These are phyloP conservation scores for Bombus vancouverensis DNA, from an alignment of 1,140 invertebrate species.

Conservation along the genomic window DNA sequence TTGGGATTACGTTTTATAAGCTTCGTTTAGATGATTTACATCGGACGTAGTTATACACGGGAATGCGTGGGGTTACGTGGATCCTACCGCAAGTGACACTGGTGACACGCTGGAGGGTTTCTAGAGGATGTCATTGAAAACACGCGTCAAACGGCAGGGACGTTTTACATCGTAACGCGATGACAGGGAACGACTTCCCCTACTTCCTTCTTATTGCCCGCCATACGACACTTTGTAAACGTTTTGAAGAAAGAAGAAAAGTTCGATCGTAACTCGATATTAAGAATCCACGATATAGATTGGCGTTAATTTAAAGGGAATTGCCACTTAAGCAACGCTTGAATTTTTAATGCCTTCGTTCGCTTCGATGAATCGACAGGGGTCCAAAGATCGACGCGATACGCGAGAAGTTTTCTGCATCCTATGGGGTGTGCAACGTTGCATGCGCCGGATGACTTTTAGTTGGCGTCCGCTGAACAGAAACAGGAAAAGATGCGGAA, in stretches of 20 bases:
- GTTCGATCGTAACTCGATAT: background rate
- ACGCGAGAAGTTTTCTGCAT: background rate
- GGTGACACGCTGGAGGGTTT: conserved; percentile 47
- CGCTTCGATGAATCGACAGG: background rate
- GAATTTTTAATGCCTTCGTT: background rate
- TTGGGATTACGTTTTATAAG: background rate
- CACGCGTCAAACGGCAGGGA: conserved; percentile 14
- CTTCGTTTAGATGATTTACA: background rate
- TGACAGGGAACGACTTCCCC: background rate
- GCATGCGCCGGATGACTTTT: conserved; percentile 9
- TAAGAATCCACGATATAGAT: background rate
- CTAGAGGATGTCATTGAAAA: conserved; percentile 47
- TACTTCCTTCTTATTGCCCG: background rate
- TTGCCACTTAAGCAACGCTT: background rate
- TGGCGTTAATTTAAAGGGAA: background rate
- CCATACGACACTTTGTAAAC: background rate
- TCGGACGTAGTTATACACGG: background rate
- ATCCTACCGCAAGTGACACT: conserved; percentile 45
- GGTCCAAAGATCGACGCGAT: background rate
- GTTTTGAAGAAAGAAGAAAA: background rate
- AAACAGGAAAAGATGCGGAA: conserved; percentile 43
- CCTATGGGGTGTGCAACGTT: background rate
- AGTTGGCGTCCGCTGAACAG: background rate
- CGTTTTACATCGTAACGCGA: background rate
- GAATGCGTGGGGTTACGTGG: background rate